Evolutionary conservation across 2,113 vertebrate genomes (phyloP).

Genomic region (Daubentonia madagascariensis): DNA sequence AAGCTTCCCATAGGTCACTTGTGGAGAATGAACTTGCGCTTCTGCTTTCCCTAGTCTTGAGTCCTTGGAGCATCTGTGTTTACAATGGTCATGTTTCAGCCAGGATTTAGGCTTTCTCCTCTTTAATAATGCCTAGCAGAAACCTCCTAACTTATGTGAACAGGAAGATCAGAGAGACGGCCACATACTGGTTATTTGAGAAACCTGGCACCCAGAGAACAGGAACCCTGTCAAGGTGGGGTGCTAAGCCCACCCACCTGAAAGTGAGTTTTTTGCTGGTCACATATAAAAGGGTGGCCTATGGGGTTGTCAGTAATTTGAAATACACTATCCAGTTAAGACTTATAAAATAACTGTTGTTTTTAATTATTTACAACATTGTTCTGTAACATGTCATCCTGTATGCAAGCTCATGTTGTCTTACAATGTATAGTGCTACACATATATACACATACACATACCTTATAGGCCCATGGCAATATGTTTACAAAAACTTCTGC

Average conservation of each 20-base stretch:
- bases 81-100: neutral
- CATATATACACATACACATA: neutral
- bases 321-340: neutral
- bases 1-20: neutral
- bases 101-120: neutral
- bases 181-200: neutral
- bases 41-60: neutral
- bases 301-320: neutral
- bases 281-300: neutral
- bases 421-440: neutral
- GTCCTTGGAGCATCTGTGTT: neutral
- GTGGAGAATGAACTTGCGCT: neutral
- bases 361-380: neutral
- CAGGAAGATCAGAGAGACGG: neutral
- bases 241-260: neutral
- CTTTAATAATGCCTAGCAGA: neutral
- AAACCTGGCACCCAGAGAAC: neutral
- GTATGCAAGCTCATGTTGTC: neutral
- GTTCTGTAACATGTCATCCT: neutral
- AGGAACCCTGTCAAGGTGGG: neutral
- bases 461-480: neutral
- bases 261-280: neutral
- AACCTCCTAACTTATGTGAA: neutral
- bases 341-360: neutral
- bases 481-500: neutral